phyloP scores from a whole-genome alignment of 2,797 vertebrate species.

The Malurus leucopterus region DNA sequence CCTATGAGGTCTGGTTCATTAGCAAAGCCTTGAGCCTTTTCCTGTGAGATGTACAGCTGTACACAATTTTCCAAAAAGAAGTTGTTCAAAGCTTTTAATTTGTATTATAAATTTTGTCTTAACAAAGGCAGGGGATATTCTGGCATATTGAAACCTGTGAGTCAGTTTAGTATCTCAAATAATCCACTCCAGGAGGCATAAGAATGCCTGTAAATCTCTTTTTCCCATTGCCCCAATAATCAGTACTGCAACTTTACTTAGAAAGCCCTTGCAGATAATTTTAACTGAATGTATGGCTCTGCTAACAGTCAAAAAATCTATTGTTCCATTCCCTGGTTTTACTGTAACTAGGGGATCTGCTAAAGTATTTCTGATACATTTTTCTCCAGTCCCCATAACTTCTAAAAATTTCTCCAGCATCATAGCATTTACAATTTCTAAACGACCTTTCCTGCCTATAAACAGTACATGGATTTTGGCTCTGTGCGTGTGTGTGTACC shows the following conservation, averaged over 20 bases:
- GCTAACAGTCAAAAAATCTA: not conserved
- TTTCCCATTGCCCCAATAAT: not conserved
- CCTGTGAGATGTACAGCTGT: not conserved
- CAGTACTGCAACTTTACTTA: not conserved
- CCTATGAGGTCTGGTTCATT: not conserved
- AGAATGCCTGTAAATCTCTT: not conserved
- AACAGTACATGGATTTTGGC: not conserved
- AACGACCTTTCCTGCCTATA: not conserved
- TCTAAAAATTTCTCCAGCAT: not conserved
- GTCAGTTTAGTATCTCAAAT: not conserved
- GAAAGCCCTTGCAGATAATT: not conserved
- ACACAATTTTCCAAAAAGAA: not conserved
- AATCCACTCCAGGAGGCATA: not conserved
- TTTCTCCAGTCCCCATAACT: not conserved
- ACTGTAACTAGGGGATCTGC: too few species aligned
- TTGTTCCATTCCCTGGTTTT: not conserved
- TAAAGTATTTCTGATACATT: not conserved
- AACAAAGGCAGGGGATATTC: not conserved
- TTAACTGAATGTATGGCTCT: not conserved
- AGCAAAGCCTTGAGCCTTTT: not conserved
- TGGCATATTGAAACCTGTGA: not conserved
- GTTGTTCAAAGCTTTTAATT: not conserved
- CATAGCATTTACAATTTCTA: not conserved
- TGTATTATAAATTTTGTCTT: not conserved
- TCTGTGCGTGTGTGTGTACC: not conserved